phyloP scores from a whole-genome alignment of 1,140 invertebrate species.

The Macrotrachela quadricornifera region DNA sequence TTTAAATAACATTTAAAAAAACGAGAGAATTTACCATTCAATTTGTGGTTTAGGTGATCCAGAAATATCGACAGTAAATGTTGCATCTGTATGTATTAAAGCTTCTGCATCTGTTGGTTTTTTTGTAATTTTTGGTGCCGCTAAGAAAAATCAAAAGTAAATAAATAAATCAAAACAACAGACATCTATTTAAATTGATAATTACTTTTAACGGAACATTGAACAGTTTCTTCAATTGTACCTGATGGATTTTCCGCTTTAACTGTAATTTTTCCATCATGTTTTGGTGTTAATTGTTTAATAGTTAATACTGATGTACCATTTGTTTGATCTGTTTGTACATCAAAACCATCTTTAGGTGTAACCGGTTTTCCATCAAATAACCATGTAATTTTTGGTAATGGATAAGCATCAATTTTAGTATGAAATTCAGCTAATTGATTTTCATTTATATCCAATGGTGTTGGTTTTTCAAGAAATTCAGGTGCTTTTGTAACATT shows the following conservation, averaged over 20 bases:
- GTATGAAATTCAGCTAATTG: too few relatives aligned
- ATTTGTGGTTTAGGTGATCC: conserved; percentile 21
- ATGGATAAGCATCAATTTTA: neutral
- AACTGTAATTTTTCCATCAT: conserved; percentile 39
- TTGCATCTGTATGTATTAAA: conserved; percentile 10
- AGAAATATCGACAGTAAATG: conserved; percentile 19
- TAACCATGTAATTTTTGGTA: conserved; percentile 19
- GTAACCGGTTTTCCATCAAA: conserved; percentile 22
- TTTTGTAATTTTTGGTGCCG: neutral
- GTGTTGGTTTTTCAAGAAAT: too few relatives aligned
- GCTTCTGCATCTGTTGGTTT: neutral
- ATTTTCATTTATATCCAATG: too few relatives aligned
- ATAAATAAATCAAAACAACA: too few relatives aligned
- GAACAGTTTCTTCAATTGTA: conserved; percentile 18
- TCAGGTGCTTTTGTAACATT: too few relatives aligned
- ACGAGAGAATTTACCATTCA: conserved; percentile 14
- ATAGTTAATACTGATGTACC: too few relatives aligned
- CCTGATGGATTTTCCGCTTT: conserved; percentile 23
- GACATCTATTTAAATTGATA: too few relatives aligned
- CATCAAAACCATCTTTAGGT: conserved; percentile 16
- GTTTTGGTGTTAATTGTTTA: too few relatives aligned
- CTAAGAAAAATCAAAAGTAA: too few relatives aligned
- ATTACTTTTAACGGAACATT: conserved; percentile 22
- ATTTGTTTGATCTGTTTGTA: conserved; percentile 9
- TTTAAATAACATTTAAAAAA: too few relatives aligned